Evolutionary conservation across 2,113 vertebrate genomes (phyloP), one percentile per base, ranked within the genome.

Genomic region (Jacana jacana): DNA sequence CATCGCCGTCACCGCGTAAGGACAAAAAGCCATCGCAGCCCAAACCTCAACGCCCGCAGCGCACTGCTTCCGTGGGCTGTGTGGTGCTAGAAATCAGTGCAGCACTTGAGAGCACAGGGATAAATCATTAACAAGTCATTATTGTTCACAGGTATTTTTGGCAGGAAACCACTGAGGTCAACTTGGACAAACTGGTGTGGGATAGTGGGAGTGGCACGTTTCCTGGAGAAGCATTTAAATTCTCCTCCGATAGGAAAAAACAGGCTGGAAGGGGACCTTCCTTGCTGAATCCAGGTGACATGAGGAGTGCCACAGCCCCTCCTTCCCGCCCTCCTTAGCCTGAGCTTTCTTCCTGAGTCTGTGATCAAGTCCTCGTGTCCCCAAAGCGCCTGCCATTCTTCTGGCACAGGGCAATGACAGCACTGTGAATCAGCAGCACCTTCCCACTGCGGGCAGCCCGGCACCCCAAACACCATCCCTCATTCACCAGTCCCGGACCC

Each of bases 71-170:
- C 1, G 69, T 30, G 48, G 57, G 87, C 96, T 72, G 88, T 84
- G 84, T 82, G 81, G 58, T 51, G 69, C 48, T 76, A 31, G 2
- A 92, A 89, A 89, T 87, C 86, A 94, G 92, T 63, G 81, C 88
- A 91, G 83, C 83, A 64, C 86, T 95, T 57, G 86, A 86, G 88
- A 96, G 88, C 70, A 44, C 58, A n/a, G 40, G 91, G 93, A 96
- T 97, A 96, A 97, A 97, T 96, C 86, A 96, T 96, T 96, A 96
- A 96, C 96, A 72, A 96, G 73, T 91, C 94, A 95, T 97, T 96
- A 95, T 96, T 97, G 95, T 96, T 96, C 83, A 65, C 88, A 85
- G 81, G 88, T 95, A 94, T 93, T 96, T 97, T 89, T 96, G 95
- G 92, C 96, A 96, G 89, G 81, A 96, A 95, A 93, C 83, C 73